phyloP scores from a whole-genome alignment of 2,113 vertebrate species.

The Thunnus maccoyii region DNA sequence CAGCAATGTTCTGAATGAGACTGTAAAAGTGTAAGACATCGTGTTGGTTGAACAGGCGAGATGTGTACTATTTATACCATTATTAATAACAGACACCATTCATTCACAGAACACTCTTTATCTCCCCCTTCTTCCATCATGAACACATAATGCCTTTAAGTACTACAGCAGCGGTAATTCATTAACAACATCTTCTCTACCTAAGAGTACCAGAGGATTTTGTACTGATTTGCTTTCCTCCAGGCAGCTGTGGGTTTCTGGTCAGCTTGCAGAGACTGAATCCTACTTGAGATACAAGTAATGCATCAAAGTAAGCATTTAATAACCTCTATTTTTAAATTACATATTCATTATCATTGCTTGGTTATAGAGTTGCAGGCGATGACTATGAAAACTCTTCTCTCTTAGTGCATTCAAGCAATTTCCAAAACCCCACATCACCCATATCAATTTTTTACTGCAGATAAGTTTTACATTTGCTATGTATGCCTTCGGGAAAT shows the following conservation, averaged over 20 bases:
- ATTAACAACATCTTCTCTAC: too few relatives aligned
- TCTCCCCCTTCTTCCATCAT: not conserved
- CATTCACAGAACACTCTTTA: not conserved
- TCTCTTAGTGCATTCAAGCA: not conserved
- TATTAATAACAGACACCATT: not conserved
- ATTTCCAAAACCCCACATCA: not conserved
- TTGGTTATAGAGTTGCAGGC: not conserved
- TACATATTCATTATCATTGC: not conserved
- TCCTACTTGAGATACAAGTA: not conserved
- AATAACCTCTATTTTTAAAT: not conserved
- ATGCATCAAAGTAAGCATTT: not conserved
- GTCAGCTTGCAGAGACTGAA: not conserved
- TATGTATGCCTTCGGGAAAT: not conserved
- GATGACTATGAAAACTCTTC: not conserved
- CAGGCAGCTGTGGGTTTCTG: not conserved
- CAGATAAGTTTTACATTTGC: not conserved
- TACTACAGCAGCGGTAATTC: too few relatives aligned
- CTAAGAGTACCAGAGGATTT: too few relatives aligned
- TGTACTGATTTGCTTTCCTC: too few relatives aligned
- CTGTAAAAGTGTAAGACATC: not conserved
- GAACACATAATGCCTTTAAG: too few relatives aligned
- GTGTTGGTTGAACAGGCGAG: not conserved
- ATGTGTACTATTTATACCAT: not conserved
- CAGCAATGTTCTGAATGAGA: not conserved
- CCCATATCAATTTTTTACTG: not conserved